Evolutionary conservation across 1,140 invertebrate species (phyloP).

Genomic region (Drosophila saltans): DNA sequence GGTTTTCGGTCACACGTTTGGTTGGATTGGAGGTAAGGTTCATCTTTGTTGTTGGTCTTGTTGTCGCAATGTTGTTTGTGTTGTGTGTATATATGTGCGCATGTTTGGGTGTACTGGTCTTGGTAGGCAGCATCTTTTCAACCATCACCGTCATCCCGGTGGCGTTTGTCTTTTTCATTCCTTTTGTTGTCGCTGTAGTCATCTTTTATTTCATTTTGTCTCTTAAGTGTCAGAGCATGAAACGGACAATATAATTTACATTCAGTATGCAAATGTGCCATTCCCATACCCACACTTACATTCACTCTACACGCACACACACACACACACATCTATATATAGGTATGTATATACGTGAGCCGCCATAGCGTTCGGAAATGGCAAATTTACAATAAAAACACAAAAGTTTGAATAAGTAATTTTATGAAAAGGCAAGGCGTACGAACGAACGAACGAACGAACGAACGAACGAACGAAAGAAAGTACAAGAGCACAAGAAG

Average conservation of each 20-base stretch:
- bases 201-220: constrained; percentile 74
- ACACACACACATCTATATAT: constrained; percentile 9
- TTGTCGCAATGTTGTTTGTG: constrained; percentile 15
- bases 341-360: constrained; percentile 38
- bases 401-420: constrained; percentile 66
- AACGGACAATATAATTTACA: constrained; percentile 78
- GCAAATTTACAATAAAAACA: constrained; percentile 69
- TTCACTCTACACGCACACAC: constrained; percentile 20
- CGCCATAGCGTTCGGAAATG: constrained; percentile 54
- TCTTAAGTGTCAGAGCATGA: constrained; percentile 75
- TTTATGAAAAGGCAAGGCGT: constrained; percentile 33
- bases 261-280: constrained; percentile 67
- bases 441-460: not conserved
- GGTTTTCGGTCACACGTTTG: constrained; percentile 8
- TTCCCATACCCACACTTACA: constrained; percentile 7
- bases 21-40: constrained; percentile 2
- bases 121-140: constrained; percentile 47
- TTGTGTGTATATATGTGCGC: not conserved
- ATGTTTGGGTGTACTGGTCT: too few relatives aligned
- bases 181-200: constrained; percentile 60
- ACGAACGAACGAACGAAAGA: not conserved
- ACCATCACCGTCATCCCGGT: constrained; percentile 35
- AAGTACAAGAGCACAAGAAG: not conserved
- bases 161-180: constrained; percentile 44
- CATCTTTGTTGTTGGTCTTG: constrained; percentile 16